Conservation (phyloP, 1,140 invertebrate genomes). For the Polypedilum vanderplanki region DNA sequence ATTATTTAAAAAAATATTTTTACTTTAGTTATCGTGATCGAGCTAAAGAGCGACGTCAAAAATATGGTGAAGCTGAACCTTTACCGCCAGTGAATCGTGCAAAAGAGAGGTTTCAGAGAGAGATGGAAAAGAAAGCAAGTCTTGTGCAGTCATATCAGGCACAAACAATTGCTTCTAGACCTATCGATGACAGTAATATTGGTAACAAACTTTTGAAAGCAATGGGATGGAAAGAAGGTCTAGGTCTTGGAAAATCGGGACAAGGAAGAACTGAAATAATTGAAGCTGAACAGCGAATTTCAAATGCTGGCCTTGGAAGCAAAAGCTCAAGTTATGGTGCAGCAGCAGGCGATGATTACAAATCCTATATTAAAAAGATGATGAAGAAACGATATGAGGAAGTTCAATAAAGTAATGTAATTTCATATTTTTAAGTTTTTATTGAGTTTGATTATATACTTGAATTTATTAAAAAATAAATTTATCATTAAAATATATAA, state of each 20-base stretch:
- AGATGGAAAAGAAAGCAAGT: conserved; percentile 37
- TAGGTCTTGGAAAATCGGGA: conserved; percentile 85
- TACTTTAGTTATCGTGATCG: conserved; percentile 75
- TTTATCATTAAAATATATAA: too few relatives aligned
- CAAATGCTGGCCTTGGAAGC: conserved; percentile 64
- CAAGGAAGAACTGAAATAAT: conserved; percentile 92
- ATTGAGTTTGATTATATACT: neutral
- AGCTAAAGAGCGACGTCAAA: conserved; percentile 89
- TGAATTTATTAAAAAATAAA: too few relatives aligned
- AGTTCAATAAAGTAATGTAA: conserved; percentile 33
- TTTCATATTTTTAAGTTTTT: neutral
- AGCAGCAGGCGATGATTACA: conserved; percentile 71
- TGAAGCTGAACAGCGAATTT: conserved; percentile 51
- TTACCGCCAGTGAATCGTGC: conserved; percentile 66
- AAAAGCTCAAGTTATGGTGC: conserved; percentile 56
- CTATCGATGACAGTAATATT: conserved; percentile 79
- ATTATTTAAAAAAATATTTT: conserved; percentile 3
- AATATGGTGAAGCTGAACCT: conserved; percentile 79
- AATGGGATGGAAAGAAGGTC: conserved; percentile 97
- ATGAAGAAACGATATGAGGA: conserved; percentile 74
- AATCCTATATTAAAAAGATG: conserved; percentile 83
- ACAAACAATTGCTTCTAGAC: conserved; percentile 41
- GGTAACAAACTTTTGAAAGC: conserved; percentile 92
- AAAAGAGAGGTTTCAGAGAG: conserved; percentile 60
- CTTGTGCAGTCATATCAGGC: conserved; percentile 38